Conservation (phyloP, 2,113 vertebrate species). For the zebrafish (Danio rerio) region GRCz12tu NC_133192.1:45987001-45987500, state of each 20-base stretch:
- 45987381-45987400: too few species aligned
- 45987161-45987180: constrained; percentile 96
- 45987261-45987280: background rate
- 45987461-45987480: too few species aligned
- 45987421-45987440: too few species aligned
- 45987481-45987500: too few species aligned
- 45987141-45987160: constrained; percentile 86
- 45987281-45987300: background rate
- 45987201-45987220: constrained; percentile 93
- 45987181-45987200: constrained; percentile 97
- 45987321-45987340: too few species aligned
- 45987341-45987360: too few species aligned
- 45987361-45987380: too few species aligned
- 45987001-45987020: constrained; percentile 3
- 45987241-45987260: constrained; percentile 97
- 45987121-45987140: constrained; percentile 94
- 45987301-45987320: background rate
- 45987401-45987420: too few species aligned
- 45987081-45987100: constrained; percentile 97
- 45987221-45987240: constrained; percentile 97
- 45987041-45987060: constrained; percentile 27
- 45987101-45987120: constrained; percentile 97
- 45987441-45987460: too few species aligned
- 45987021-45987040: constrained; percentile 33
- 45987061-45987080: constrained; percentile 17